Conservation (phyloP, 2,797 vertebrate species). For the Meda fulgida region DNA sequence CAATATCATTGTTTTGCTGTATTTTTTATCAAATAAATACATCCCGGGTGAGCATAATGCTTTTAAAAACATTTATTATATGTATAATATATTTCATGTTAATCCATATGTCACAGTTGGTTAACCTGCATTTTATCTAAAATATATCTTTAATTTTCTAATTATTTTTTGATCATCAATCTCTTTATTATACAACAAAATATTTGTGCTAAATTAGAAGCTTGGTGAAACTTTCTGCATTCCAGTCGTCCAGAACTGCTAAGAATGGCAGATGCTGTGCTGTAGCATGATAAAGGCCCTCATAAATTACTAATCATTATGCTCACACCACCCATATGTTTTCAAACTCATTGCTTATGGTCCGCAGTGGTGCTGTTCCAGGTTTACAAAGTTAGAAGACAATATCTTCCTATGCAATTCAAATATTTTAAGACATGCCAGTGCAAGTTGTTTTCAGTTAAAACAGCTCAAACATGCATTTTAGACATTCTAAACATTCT, state of each 20-base stretch:
- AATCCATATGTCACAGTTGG: too few species aligned
- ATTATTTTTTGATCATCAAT: neutral
- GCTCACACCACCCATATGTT: constrained; percentile 30
- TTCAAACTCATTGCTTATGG: constrained; percentile 7
- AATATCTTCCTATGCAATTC: neutral
- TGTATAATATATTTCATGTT: too few species aligned
- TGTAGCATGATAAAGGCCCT: neutral
- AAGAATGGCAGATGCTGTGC: constrained; percentile 17
- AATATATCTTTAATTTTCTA: too few species aligned
- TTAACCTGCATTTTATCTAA: too few species aligned
- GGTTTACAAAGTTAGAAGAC: neutral
- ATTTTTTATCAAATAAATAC: neutral
- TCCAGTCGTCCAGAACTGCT: neutral
- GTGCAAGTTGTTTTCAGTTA: too few species aligned
- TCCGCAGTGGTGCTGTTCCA: neutral
- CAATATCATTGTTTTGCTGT: neutral
- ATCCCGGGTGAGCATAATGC: neutral
- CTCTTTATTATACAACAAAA: constrained; percentile 4
- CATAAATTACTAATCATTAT: constrained; percentile 28
- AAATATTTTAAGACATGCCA: neutral
- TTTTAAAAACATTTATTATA: neutral
- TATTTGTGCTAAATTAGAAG: neutral
- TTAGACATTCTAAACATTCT: neutral
- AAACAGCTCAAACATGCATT: too few species aligned
- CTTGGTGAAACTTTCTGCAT: neutral